These are phyloP conservation scores for Bathynomus jamesi DNA, from an alignment of 1,140 invertebrate genomes.

Conservation along the genomic window DNA sequence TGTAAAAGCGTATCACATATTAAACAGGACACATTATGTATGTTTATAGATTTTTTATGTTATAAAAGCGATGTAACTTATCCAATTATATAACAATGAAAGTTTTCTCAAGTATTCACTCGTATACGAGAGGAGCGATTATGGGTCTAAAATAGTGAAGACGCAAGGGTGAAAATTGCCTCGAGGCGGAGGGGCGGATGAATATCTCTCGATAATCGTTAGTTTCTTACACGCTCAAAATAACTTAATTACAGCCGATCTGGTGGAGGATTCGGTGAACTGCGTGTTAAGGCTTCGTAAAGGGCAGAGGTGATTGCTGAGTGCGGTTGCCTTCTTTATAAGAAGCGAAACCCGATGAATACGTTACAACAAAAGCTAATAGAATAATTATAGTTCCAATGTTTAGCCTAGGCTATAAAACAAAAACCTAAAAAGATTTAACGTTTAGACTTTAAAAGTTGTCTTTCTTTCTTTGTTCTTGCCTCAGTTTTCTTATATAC, in stretches of 20 bases:
- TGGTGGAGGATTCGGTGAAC: not conserved
- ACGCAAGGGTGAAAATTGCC: no score
- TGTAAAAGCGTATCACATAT: not conserved
- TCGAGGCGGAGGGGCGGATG: not conserved
- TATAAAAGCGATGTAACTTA: not conserved
- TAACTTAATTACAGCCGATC: not conserved
- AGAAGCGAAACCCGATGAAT: not conserved
- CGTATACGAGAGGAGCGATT: no score
- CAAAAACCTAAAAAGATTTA: conserved; percentile 1
- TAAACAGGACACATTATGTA: not conserved
- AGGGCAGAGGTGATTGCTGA: not conserved
- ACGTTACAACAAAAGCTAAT: not conserved
- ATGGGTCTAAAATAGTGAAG: no score
- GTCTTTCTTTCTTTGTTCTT: no score
- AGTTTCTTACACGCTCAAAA: not conserved
- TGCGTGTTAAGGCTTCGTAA: not conserved
- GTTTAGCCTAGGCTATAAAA: not conserved
- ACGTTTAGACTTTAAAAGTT: no score
- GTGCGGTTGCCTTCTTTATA: not conserved
- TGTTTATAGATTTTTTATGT: not conserved
- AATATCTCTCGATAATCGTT: not conserved
- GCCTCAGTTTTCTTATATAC: no score
- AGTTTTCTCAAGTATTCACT: conserved; percentile 1
- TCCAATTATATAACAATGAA: not conserved
- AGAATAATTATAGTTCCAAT: conserved; percentile 1